Base-by-base conservation (phyloP, 2,888 invertebrate species). In the Polyploca ridens region DNA sequence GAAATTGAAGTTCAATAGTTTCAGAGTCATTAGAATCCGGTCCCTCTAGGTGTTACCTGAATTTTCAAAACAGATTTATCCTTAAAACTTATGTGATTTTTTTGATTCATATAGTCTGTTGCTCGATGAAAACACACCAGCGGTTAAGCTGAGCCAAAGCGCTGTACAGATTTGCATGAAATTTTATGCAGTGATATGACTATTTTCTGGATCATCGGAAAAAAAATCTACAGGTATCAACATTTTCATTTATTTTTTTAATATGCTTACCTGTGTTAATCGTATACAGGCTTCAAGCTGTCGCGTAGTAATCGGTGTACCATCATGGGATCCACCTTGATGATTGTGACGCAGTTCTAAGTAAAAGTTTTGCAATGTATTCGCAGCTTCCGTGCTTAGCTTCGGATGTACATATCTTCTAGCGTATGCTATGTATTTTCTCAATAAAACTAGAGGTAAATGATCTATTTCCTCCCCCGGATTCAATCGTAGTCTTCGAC, bases 401-500 rank as follows among this genome's bases (percentile, higher is more conserved):
- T 95, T 95, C 0, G 99, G 98, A 72, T 97, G 96, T 0, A 98
- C 97, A 88, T 98, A 98, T 86, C 98, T 96, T 69, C 97, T 96
- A 0, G 98, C 98, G 88, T 99, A 99, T 0, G 97, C 97, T 63
- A 99, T 97, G 83, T 98, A 99, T 91, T 98, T 99, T 68, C 98
- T 95, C 5, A 99, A 94, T 61, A 98, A 88, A 63, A 95, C 95
- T 62, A 96, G 94, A 0, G 99, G 97, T 66, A 99, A 90, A 5
- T 96, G 91, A 83, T 98, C 97, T 44, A 97, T 86, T 0, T 90
- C 88, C 81, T 97, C 97, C 5, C 95, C 95, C 5, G 92, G 88
- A 64, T 92, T 90, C 44, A 96, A 76, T 71, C 94, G 95, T 69
- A 97, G 91, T 75, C 95, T 94, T 80, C 94, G 94, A 69, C 95